A percentile compares a stretch with the other conserved stretches of the same genome.
phyloP scores from a whole-genome alignment of 1,140 invertebrate species.

The Brachionus koreanus region DNA sequence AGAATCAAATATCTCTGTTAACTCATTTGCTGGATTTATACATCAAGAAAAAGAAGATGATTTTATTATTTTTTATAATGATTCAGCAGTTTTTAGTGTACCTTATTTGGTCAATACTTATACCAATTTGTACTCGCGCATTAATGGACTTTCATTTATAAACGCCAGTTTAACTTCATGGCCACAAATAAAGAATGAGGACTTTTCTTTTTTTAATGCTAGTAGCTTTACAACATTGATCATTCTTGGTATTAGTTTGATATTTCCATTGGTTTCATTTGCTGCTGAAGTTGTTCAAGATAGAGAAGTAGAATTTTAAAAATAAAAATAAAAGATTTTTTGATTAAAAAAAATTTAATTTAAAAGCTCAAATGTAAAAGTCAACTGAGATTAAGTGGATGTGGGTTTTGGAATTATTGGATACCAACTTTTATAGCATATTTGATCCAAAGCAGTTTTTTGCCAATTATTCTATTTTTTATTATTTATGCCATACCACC shows the following conservation, averaged over 20 bases:
- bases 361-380: slow-evolving; percentile 33
- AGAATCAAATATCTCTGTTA: neutral
- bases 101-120: neutral
- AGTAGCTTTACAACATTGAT: slow-evolving; percentile 15
- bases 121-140: neutral
- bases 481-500: slow-evolving; percentile 34
- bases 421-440: neutral
- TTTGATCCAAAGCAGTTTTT: neutral
- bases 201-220: neutral
- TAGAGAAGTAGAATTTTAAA: neutral
- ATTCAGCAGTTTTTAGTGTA: slow-evolving; percentile 18
- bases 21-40: neutral
- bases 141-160: neutral
- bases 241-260: slow-evolving; percentile 19
- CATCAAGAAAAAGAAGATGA: neutral
- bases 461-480: slow-evolving; percentile 12
- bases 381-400: slow-evolving; percentile 40
- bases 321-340: neutral
- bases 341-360: neutral
- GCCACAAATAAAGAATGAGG: neutral
- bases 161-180: slow-evolving; percentile 32
- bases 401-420: slow-evolving; percentile 30
- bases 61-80: slow-evolving; percentile 25
- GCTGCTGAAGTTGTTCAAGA: slow-evolving; percentile 39
- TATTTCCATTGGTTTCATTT: slow-evolving; percentile 37